Conservation (phyloP, 1,140 invertebrate genomes). For the Hyposmocoma kahamanoa region DNA sequence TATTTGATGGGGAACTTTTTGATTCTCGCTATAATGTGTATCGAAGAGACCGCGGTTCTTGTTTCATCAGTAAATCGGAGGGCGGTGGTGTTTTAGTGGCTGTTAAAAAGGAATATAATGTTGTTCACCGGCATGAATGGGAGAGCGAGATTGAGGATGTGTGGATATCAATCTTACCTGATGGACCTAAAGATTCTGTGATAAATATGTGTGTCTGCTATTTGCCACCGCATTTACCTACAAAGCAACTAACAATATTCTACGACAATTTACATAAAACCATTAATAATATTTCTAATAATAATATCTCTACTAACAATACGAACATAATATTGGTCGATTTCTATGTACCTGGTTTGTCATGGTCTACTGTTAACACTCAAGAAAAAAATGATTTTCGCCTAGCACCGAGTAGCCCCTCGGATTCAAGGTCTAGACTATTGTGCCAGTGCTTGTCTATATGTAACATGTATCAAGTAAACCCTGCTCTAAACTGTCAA, state of each 20-base stretch:
- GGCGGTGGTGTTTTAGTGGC: neutral
- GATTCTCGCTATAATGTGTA: neutral
- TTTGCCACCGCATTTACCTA: neutral
- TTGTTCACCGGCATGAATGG: neutral
- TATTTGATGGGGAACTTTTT: neutral
- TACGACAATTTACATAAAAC: neutral
- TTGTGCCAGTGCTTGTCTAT: no score
- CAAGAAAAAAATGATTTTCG: neutral
- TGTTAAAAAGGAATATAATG: neutral
- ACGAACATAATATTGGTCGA: neutral
- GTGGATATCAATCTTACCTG: neutral
- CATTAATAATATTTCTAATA: neutral
- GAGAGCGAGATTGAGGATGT: neutral
- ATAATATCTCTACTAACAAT: neutral
- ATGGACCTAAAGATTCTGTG: neutral
- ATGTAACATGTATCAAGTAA: no score
- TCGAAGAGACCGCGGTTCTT: neutral
- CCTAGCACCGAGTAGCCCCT: no score
- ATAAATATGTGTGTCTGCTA: neutral
- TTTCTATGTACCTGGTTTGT: neutral
- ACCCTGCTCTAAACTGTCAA: no score
- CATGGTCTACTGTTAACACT: neutral
- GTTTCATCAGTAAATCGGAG: neutral
- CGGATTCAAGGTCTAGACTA: no score
- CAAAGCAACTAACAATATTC: neutral